Evolutionary conservation across 2,888 invertebrate species (phyloP).

Genomic region (Andrena fulva): DNA sequence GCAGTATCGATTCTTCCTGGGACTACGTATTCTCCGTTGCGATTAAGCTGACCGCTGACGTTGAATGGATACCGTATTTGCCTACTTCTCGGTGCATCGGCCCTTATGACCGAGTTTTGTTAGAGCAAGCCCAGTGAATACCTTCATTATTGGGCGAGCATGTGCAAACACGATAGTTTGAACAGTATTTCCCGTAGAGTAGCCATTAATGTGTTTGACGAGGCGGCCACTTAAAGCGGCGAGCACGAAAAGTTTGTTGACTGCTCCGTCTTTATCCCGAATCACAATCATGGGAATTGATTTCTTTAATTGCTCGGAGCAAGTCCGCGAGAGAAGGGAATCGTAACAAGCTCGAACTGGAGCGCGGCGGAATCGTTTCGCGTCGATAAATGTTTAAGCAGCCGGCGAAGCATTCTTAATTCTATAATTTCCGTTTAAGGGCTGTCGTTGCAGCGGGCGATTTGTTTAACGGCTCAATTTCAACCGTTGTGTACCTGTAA

Average conservation of each 20-base stretch:
- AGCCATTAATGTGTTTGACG: neutral
- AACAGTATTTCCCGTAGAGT: neutral
- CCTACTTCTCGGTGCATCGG: constrained; percentile 11
- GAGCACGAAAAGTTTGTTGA: neutral
- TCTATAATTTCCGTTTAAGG: constrained; percentile 9
- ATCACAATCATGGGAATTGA: neutral
- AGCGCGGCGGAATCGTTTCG: neutral
- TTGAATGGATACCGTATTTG: constrained; percentile 19
- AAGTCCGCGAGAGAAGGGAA: too few species aligned
- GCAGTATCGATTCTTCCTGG: constrained; percentile 60
- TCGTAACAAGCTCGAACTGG: neutral
- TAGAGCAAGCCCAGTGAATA: constrained; percentile 5
- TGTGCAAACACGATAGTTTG: constrained; percentile 7
- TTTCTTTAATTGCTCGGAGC: neutral
- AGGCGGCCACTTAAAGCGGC: neutral
- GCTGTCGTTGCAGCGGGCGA: neutral
- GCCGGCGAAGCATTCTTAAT: constrained; percentile 29
- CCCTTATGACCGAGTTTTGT: constrained; percentile 43
- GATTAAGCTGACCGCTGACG: constrained; percentile 19
- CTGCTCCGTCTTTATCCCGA: neutral
- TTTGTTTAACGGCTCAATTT: constrained; percentile 56
- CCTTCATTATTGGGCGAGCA: constrained; percentile 16
- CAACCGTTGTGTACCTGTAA: constrained; percentile 38
- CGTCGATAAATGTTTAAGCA: neutral
- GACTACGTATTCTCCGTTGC: constrained; percentile 19